These are phyloP conservation scores for Temnothorax nylanderi DNA, from an alignment of 1,140 invertebrate species.

Conservation along the genomic window DNA sequence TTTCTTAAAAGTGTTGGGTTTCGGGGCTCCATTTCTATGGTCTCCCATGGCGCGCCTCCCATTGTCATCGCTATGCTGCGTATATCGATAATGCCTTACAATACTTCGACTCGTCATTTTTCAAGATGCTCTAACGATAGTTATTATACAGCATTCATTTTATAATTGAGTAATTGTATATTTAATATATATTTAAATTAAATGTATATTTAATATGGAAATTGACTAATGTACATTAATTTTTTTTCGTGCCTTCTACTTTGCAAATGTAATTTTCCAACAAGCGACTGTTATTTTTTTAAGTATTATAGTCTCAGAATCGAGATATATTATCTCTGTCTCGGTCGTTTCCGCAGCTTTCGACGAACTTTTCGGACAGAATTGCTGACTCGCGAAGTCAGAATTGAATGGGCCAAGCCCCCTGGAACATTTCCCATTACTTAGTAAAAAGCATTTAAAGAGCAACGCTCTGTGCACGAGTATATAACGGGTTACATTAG, in stretches of 20 bases:
- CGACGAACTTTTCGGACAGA: not conserved
- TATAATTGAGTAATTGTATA: not conserved
- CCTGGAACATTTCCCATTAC: conserved; percentile 9
- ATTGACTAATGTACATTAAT: not conserved
- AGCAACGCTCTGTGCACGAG: conserved; percentile 36
- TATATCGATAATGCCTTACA: not conserved
- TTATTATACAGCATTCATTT: not conserved
- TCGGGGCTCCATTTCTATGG: conserved; percentile 54
- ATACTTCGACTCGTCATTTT: not conserved
- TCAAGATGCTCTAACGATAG: not conserved
- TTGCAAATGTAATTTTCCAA: not conserved
- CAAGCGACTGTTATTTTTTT: not conserved
- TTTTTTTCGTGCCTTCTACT: not conserved
- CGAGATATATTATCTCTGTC: not conserved
- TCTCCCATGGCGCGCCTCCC: conserved; percentile 8
- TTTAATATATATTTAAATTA: no score
- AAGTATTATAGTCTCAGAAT: not conserved
- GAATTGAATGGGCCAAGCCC: conserved; percentile 20
- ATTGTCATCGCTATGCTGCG: conserved; percentile 20
- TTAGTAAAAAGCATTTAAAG: conserved; percentile 51
- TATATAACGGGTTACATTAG: conserved; percentile 42
- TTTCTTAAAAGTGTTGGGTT: conserved; percentile 68
- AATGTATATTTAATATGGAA: no score
- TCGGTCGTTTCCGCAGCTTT: conserved; percentile 16
- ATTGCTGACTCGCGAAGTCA: conserved; percentile 35